Base-by-base conservation (phyloP, 2,797 vertebrate species). In the Steatocranus sp. region DNA sequence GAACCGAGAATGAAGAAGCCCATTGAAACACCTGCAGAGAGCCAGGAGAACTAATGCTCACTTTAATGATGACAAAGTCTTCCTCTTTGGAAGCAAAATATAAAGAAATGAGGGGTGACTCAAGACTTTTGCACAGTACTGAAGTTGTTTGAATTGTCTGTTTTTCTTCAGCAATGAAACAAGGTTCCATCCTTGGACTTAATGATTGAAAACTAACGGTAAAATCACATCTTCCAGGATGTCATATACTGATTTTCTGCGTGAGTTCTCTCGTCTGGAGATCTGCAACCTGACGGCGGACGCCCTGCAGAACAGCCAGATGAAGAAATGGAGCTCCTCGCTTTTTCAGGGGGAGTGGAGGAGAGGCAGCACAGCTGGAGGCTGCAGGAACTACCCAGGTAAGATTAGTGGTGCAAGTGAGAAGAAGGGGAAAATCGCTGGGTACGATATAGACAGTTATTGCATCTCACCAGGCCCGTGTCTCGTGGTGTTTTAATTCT, bases 261-360 rank as follows among this genome's bases (percentile, higher is more conserved):
- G 94, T 0, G 97, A 99, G 82, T 99, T 97, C 94, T 95, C 73
- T 14, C 97, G 97, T 3, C 94, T 99, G 93, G 98, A 99, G 95
- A 97, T 99, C 93, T 99, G 98, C 83, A 99, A 99, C 95, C 96
- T 99, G 84, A 99, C 98, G 0, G 97, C 98, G 0, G 98, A 99
- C 2, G 96, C 98, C 0, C 96, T 99, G 73, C 92, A 97, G 75
- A 86, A 96, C 23, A 91, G 46, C 76, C 93, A 90, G 18, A 80
- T 96, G 92, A 97, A 97, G 89, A 97, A 97, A 27, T 99, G 98
- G 98, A 98, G 97, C 95, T 95, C 98, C 0, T 96, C 83, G 0
- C 92, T 97, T 3, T 98, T 96, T 2, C 96, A 96, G 23, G 97
- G 98, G 23, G 98, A 89, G 91, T 98, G 81, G 98, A 95, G 96